Conservation (phyloP, 2,113 vertebrate genomes). For the Bombycilla garrulus region DNA sequence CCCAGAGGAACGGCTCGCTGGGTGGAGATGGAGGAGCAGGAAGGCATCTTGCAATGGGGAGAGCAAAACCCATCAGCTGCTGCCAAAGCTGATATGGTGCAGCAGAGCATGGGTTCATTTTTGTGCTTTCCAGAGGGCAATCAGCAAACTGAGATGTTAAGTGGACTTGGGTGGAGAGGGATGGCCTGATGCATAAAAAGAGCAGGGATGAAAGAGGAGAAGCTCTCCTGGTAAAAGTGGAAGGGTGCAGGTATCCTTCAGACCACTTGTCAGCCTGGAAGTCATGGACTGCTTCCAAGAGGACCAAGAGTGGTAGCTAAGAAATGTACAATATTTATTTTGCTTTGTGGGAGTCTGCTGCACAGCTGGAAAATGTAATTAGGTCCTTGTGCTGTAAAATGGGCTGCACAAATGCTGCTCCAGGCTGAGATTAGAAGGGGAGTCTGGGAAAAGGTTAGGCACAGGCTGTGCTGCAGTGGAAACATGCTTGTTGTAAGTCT, state of each 20-base stretch:
- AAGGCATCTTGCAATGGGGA: not conserved
- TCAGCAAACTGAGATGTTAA: not conserved
- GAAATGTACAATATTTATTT: conserved; percentile 29
- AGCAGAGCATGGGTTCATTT: not conserved
- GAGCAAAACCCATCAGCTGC: not conserved
- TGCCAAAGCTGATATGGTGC: not conserved
- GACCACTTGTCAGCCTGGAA: not conserved
- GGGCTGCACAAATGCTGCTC: not conserved
- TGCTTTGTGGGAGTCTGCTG: not conserved
- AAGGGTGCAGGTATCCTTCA: not conserved
- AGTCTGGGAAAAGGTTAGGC: not conserved
- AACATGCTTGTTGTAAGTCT: not conserved
- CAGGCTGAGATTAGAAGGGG: not conserved
- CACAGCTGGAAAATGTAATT: conserved; percentile 55
- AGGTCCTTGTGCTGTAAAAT: conserved; percentile 43
- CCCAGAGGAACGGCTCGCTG: not conserved
- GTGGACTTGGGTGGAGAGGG: not conserved
- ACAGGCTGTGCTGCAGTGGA: not conserved
- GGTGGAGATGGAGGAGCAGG: not conserved
- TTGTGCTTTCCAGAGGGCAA: not conserved
- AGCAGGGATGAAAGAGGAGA: not conserved
- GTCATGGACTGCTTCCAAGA: conserved; percentile 6
- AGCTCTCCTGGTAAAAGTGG: not conserved
- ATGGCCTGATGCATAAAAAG: not conserved
- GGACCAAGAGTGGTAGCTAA: conserved; percentile 15